Evolutionary conservation across 1,140 invertebrate species (phyloP), one percentile per base, ranked within the genome.

Genomic region (Mya arenaria): DNA sequence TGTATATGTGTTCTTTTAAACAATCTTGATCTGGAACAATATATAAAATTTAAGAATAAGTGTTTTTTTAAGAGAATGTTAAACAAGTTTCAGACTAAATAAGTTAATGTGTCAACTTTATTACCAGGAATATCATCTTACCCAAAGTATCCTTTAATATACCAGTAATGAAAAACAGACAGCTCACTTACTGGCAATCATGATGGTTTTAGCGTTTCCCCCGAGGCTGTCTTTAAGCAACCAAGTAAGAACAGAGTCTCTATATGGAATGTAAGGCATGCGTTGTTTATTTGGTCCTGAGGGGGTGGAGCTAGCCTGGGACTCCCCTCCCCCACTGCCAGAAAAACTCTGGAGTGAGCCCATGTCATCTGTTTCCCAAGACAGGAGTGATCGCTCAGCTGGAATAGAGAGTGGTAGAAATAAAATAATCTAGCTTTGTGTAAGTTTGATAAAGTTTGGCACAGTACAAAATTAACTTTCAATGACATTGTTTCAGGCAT

Each of bases 211-310:
- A 0, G 97, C 97, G 93, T 98, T 98, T 3, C 97, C 97, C 28
- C 97, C 97, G 8, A 98, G 93, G 48, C 97, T 97, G 90, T 98
- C 97, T 92, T 97, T 97, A 48, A 98, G 93, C 10, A 98, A 92
- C 97, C 97, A 98, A 0, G 97, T 98, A 0, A 98, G 94, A n/a
- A 97, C 97, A 13, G 97, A 98, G 92, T 98, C 97, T 39, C 97
- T 93, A 92, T 98, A 98, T 0, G 97, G 97, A 82, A 98, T 97
- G 91, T 97, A 97, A 37, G 88, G 80, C 17, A 84, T 41, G 25
- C 86, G 84, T 4, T 72, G 74, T 58, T 82, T 85, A 30, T 83
- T 87, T 1, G 84, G 83, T 23, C 83, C 77, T 5, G 56, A n/a
- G 23, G n/a, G n/a, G n/a, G 63, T 44, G 19, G 36, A 55, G n/a